phyloP scores from a whole-genome alignment of 2,888 invertebrate genomes.

The Aethes cnicana region DNA sequence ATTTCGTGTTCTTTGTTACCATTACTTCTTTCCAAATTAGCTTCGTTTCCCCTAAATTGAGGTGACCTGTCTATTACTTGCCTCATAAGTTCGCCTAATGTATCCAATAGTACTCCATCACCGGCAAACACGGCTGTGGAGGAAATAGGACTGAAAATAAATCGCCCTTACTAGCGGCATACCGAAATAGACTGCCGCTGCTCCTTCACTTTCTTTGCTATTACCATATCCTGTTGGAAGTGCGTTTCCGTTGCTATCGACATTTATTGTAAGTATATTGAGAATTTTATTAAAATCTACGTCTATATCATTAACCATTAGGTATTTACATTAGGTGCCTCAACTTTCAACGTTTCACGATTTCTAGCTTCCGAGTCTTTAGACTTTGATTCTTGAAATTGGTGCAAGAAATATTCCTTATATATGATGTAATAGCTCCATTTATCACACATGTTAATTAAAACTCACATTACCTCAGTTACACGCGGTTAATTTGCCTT shows the following conservation, averaged over 20 bases:
- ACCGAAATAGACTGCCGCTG: slow-evolving; percentile 75
- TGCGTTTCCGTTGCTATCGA: slow-evolving; percentile 34
- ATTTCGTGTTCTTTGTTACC: not conserved
- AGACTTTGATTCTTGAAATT: too few species aligned
- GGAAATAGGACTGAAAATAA: slow-evolving; percentile 79
- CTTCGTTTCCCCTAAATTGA: slow-evolving; percentile 15
- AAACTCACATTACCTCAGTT: slow-evolving; percentile 37
- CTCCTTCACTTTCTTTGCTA: slow-evolving; percentile 72
- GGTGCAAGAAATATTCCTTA: not conserved
- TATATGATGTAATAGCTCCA: slow-evolving; percentile 6
- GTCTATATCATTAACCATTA: not conserved
- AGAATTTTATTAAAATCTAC: slow-evolving; percentile 3
- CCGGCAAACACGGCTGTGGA: slow-evolving; percentile 51
- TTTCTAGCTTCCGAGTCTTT: too few species aligned
- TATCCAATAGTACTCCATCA: slow-evolving; percentile 49
- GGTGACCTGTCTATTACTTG: slow-evolving; percentile 29
- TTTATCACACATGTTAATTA: slow-evolving; percentile 21
- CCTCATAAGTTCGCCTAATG: slow-evolving; percentile 41
- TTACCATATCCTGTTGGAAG: slow-evolving; percentile 75
- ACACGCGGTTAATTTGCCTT: slow-evolving; percentile 63
- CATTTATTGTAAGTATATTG: slow-evolving; percentile 18
- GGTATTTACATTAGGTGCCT: too few species aligned
- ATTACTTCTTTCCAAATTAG: not conserved
- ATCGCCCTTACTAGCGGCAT: slow-evolving; percentile 72
- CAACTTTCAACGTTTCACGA: too few species aligned